Evolutionary conservation across 2,888 invertebrate species (phyloP).

Genomic region (Chydorus sphaericus): DNA sequence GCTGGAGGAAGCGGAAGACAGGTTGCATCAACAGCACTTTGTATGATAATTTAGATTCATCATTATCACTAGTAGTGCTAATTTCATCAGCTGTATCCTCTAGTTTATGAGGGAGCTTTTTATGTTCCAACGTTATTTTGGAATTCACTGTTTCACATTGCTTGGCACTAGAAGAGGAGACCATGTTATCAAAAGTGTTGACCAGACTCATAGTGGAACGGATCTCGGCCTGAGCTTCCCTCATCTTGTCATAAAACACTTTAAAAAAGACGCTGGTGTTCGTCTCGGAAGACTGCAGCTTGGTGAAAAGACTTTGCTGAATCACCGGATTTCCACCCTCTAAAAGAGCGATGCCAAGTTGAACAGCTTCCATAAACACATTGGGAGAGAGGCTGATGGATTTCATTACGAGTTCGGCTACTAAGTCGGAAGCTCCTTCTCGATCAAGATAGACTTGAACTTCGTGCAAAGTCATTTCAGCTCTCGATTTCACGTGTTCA

Average conservation of each 20-base stretch:
- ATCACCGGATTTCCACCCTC: slow-evolving; percentile 93
- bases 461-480: slow-evolving; percentile 77
- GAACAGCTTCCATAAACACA: slow-evolving; percentile 87
- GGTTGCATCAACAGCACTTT: slow-evolving; percentile 93
- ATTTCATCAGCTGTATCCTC: slow-evolving; percentile 41
- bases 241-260: slow-evolving; percentile 90
- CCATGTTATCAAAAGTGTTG: slow-evolving; percentile 68
- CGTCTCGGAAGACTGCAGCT: slow-evolving; percentile 70
- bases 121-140: too few species aligned
- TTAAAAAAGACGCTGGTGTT: slow-evolving; percentile 91
- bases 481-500: slow-evolving; percentile 46
- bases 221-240: slow-evolving; percentile 84
- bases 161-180: too few species aligned
- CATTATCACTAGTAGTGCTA: too few species aligned
- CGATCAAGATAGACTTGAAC: slow-evolving; percentile 89
- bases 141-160: too few species aligned
- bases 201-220: slow-evolving; percentile 81
- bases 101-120: too few species aligned
- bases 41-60: slow-evolving; percentile 55
- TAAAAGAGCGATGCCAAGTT: slow-evolving; percentile 85
- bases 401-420: slow-evolving; percentile 90
- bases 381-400: slow-evolving; percentile 78
- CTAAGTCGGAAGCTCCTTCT: slow-evolving; percentile 91
- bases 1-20: slow-evolving; percentile 84
- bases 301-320: slow-evolving; percentile 78